Evolutionary conservation across 2,113 vertebrate genomes (phyloP), one percentile per base, ranked within the genome.

Genomic region (Mixornis gularis): DNA sequence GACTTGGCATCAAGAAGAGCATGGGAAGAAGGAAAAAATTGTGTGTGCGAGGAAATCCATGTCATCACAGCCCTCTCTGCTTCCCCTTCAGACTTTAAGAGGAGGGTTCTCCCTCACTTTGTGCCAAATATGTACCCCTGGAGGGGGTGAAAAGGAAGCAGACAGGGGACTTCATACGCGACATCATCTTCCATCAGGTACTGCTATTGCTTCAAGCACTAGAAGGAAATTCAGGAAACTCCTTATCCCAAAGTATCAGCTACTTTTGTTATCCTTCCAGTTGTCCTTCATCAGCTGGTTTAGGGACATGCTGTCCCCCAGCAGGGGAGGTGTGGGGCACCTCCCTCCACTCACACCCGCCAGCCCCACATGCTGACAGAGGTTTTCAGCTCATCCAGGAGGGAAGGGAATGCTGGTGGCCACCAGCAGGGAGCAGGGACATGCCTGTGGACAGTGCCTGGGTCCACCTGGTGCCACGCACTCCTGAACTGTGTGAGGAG

Each of bases 381-480:
- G 24, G 36, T 43, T 30, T 34, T 9, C 21, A 30, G 40, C 36
- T 83, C 12, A 26, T 12, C 12, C 0, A 0, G 53, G 36, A 60
- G 16, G 19, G 13, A 20, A 40, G 60, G 16, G 12, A 59, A 65
- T 21, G 48, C n/a, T 58, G 46, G 13, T 4, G 12, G 7, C 19
- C 43, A 41, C 11, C 34, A 58, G 30, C 10, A 34, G 48, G 32
- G 38, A 58, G 30, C 10, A 34, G 48, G 32, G 38, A 60, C 46
- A 32, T 19, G 51, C 14, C 32, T 51, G 66, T 32, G 52, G 30
- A 9, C 49, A 44, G 21, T 43, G 63, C n/a, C 52, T 58, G 80
- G 2, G 7, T n/a, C 32, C n/a, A 34, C 7, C 43, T 1, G 1
- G 4, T 64, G 80, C 19, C 24, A 40, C 0, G 0, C 12, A 4